Base-by-base conservation (phyloP, 2,888 invertebrate species). In the Octodonta nipae region DNA sequence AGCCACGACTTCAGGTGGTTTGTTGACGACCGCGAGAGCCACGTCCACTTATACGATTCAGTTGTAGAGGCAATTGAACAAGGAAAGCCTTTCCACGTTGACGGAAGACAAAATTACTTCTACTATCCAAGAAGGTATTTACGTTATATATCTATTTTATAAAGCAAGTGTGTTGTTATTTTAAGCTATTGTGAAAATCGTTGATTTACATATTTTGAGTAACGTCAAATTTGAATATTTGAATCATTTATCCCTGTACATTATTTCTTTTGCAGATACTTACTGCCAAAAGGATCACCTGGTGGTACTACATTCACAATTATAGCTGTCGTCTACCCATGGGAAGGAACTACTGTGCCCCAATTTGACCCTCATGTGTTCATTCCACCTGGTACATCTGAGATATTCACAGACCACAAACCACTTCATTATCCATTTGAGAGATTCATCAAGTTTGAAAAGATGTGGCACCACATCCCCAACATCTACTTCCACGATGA, bases 361-460 rank as follows among this genome's bases (percentile, higher is more conserved):
- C 30, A 42, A 32, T 26, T 15, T 10, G 15, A 32, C 13, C 10
- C 25, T 4, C 28, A 28, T 11, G n/a, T 6, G 8, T 20, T 25
- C 40, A 15, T 20, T 4, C 26, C 32, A 33, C 29, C 36, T 33
- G 20, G 37, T 29, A 25, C 7, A 11, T 20, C 15, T 12, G 26
- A 11, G 2, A 13, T 26, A 6, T 46, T 38, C 35, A 26, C 75
- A 28, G 80, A 82, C 55, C 67, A 65, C 42, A 68, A 70, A 55
- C 70, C 80, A 27, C 65, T 75, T 49, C 80, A 78, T 32, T 84
- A 73, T 67, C 84, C 84, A 38, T 70, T 84, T 53, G 81, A 84
- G 54, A 74, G 78, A 45, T 63, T 64, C 13, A 68, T 78, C 49
- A 64, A 72, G 26, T 47, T 40, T 29, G 63, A 71, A 27, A 60